A percentile compares a stretch with the other conserved stretches of the same genome.
Evolutionary conservation across 2,888 invertebrate species (phyloP).

Genomic region (Gymnosoma rotundatum): DNA sequence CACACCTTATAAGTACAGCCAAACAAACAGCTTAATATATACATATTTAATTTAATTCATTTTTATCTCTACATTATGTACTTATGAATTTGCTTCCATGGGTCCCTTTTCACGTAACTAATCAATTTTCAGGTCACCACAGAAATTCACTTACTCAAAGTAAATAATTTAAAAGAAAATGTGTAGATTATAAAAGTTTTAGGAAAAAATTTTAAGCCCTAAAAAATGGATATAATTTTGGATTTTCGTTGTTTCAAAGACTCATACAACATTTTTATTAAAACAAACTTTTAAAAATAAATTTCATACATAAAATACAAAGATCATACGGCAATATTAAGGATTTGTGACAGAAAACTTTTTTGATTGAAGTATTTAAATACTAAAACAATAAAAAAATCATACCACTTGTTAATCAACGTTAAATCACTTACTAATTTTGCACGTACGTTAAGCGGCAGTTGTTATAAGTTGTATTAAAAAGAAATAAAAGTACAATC

Average conservation of each 20-base stretch:
- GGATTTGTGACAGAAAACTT: no score
- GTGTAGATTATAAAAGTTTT: no score
- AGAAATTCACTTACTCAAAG: conserved; percentile 27
- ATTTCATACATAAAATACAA: no score
- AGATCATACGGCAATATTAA: no score
- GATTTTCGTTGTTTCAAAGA: no score
- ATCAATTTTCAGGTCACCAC: conserved; percentile 54
- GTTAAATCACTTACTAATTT: not conserved
- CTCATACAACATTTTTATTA: no score
- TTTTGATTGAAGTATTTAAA: not conserved
- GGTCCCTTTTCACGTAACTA: conserved; percentile 57
- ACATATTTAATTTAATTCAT: conserved; percentile 54
- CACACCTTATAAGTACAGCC: not conserved
- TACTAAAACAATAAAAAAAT: not conserved
- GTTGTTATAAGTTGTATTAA: not conserved
- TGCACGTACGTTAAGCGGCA: not conserved
- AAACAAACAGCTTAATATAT: not conserved
- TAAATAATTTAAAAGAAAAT: no score
- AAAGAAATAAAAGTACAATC: conserved; percentile 1
- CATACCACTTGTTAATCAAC: conserved; percentile 41
- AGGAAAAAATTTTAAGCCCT: no score
- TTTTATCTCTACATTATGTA: conserved; percentile 48
- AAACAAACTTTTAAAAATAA: no score
- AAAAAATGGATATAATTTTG: no score
- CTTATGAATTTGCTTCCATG: conserved; percentile 55